Base-by-base conservation (phyloP, 1,140 invertebrate genomes). In the Sipha flava region DNA sequence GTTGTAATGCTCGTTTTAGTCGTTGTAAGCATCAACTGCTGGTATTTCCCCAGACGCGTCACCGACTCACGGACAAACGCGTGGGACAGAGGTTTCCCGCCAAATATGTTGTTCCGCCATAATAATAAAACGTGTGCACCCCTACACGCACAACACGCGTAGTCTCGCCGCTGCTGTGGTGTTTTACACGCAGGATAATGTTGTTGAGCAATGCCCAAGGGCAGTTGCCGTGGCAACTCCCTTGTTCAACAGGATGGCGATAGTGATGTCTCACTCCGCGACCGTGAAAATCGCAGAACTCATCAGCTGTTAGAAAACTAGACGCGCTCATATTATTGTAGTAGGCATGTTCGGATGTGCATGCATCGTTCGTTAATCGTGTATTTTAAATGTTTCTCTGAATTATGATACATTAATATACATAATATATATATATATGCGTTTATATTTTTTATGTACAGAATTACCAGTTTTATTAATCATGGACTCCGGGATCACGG, bases 401-500 rank as follows among this genome's bases (percentile, higher is more conserved):
- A n/a, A n/a, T n/a, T n/a, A n/a, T n/a, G n/a, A n/a, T n/a, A n/a
- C n/a, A n/a, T n/a, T n/a, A n/a, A n/a, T n/a, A n/a, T n/a, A n/a
- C n/a, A n/a, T n/a, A n/a, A n/a, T n/a, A n/a, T n/a, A n/a, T n/a
- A n/a, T n/a, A n/a, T n/a, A n/a, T n/a, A n/a, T n/a, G n/a, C n/a
- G n/a, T n/a, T n/a, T n/a, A n/a, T n/a, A n/a, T n/a, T n/a, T 12
- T 64, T 64, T 18, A 18, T 18, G 14, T 47, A 18, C 34, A 70
- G 66, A 47, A 45, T 47, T 29, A 26, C 16, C 14, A 0, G 43
- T 73, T 6, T 12, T n/a, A n/a, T n/a, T 18, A 18, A 37, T 34
- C 49, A 59, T 59, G 52, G 73, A 77, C 49, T 21, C n/a, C 34
- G 34, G 18, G 43, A 87, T 2, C 18, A n/a, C n/a, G 18, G 34